phyloP scores from a whole-genome alignment of 2,888 invertebrate species.

The Pandemis cinnamomeana region DNA sequence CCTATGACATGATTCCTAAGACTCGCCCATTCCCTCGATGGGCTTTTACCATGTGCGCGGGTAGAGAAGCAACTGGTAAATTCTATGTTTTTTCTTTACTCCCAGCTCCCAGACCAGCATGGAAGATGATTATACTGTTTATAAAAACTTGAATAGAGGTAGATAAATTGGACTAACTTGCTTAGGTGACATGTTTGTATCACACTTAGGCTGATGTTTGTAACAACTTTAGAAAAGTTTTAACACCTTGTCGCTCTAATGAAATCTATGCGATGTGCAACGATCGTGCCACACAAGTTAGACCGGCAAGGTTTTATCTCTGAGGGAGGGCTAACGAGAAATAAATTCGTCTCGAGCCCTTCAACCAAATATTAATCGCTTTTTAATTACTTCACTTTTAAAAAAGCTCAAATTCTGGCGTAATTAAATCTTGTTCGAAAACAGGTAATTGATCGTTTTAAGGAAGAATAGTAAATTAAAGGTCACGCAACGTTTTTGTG shows the following conservation, averaged over 20 bases:
- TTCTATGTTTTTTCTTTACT: too few relatives aligned
- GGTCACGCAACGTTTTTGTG: neutral
- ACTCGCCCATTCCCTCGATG: too few relatives aligned
- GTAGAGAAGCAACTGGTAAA: too few relatives aligned
- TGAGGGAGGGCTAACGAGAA: conserved; percentile 18
- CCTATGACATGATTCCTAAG: too few relatives aligned
- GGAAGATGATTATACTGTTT: too few relatives aligned
- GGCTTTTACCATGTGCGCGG: too few relatives aligned
- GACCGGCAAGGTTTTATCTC: conserved; percentile 1
- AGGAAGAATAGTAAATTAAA: neutral
- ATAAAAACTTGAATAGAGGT: too few relatives aligned
- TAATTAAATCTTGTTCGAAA: conserved; percentile 1
- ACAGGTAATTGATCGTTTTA: neutral
- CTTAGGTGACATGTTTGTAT: too few relatives aligned
- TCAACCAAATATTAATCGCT: conserved; percentile 33
- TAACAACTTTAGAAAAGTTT: neutral
- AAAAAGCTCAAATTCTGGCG: conserved; percentile 19
- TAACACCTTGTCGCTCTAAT: neutral
- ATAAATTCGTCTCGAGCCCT: conserved; percentile 18
- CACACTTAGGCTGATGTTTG: too few relatives aligned
- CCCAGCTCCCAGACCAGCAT: too few relatives aligned
- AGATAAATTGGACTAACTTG: too few relatives aligned
- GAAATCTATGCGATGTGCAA: neutral
- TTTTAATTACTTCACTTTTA: conserved; percentile 33
- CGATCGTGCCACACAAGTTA: neutral